Percentiles rank a stretch among this genome's conserved stretches.
Evolutionary conservation across 1,140 invertebrate species (phyloP).

Genomic region (Stegodyphus dumicola): DNA sequence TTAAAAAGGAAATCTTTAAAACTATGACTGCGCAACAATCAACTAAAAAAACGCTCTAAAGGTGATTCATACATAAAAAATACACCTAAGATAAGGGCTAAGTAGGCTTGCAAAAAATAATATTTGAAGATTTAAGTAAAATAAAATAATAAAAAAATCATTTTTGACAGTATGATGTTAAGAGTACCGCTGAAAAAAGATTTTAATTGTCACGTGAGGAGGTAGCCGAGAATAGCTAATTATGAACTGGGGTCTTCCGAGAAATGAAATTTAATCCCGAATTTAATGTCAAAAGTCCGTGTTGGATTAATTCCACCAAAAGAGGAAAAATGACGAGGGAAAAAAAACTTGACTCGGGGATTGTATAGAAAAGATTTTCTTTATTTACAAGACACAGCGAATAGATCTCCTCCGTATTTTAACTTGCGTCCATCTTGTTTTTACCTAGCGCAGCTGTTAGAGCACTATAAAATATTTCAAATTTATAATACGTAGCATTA

Average conservation of each 20-base stretch:
- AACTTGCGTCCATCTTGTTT: too few species aligned
- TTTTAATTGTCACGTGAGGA: conserved; percentile 45
- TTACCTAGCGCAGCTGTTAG: too few species aligned
- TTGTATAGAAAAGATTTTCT: too few species aligned
- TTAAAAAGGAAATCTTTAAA: conserved; percentile 30
- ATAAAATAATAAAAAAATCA: conserved; percentile 4
- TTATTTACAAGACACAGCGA: too few species aligned
- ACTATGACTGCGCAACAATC: not conserved
- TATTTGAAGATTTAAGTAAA: too few species aligned
- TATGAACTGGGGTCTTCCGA: conserved; percentile 21
- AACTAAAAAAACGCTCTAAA: conserved; percentile 9
- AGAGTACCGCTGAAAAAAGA: not conserved
- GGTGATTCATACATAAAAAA: not conserved
- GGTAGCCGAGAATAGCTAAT: conserved; percentile 49
- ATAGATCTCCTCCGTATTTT: too few species aligned
- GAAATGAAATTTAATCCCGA: conserved; percentile 60
- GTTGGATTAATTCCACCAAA: conserved; percentile 48
- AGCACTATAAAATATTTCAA: too few species aligned
- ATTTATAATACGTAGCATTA: too few species aligned
- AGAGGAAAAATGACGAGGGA: conserved; percentile 1
- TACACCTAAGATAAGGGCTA: not conserved
- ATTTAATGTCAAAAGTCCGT: conserved; percentile 59
- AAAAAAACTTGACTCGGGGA: not conserved
- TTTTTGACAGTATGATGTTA: not conserved
- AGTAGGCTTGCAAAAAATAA: not conserved